Conservation (phyloP, 2,113 vertebrate species). For the Alces alces region DNA sequence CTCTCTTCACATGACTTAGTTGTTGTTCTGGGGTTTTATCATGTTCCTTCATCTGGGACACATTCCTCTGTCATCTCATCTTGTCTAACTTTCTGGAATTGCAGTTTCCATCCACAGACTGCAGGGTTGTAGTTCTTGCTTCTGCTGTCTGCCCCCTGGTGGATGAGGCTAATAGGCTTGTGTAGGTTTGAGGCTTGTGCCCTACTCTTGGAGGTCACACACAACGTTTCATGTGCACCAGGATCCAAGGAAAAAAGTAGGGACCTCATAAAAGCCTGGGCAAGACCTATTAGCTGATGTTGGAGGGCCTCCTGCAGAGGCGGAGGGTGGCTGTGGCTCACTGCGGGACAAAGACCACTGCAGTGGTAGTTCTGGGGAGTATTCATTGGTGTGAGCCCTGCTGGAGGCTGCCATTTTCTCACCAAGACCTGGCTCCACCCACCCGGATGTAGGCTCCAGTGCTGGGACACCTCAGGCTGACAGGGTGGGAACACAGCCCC, state of each 20-base stretch:
- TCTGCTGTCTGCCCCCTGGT: neutral
- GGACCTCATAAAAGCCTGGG: neutral
- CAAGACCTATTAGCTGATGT: neutral
- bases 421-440: neutral
- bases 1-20: neutral
- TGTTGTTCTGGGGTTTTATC: neutral
- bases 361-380: neutral
- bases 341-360: neutral
- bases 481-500: neutral
- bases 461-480: neutral
- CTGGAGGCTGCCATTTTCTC: neutral
- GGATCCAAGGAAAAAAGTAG: neutral
- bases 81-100: neutral
- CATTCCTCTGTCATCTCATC: neutral
- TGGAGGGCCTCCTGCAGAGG: neutral
- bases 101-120: neutral
- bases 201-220: neutral
- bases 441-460: neutral
- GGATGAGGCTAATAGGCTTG: neutral
- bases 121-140: neutral
- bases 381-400: neutral
- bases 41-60: neutral
- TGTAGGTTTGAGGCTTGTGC: neutral
- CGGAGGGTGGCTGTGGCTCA: neutral
- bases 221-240: neutral